phyloP scores from a whole-genome alignment of 2,797 vertebrate species.

The Delichon dasypus region DNA sequence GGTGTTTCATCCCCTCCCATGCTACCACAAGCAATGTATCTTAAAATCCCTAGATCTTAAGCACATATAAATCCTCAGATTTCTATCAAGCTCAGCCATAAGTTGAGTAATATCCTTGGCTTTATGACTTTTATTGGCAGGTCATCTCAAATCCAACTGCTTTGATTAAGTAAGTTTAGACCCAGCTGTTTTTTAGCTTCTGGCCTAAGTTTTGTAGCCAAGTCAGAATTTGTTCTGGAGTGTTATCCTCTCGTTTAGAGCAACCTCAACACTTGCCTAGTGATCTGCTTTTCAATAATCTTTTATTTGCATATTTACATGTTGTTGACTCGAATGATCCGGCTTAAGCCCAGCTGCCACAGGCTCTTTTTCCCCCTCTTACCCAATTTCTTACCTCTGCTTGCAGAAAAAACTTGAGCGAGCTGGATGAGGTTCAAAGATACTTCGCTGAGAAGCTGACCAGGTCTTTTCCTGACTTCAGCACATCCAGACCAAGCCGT shows the following conservation, averaged over 20 bases:
- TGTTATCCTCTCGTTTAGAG: not conserved
- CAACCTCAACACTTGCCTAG: not conserved
- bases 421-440: constrained; percentile 92
- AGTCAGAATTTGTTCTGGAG: not conserved
- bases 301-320: not conserved
- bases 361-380: not conserved
- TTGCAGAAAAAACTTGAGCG: constrained; percentile 88
- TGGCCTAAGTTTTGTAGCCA: not conserved
- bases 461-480: constrained; percentile 71
- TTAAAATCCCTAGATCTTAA: not conserved
- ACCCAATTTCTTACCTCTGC: not conserved
- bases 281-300: not conserved
- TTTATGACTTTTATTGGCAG: not conserved
- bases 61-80: not conserved
- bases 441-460: constrained; percentile 90
- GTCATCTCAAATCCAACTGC: not conserved
- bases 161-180: not conserved
- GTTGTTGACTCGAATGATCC: not conserved
- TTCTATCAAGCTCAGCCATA: not conserved
- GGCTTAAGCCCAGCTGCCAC: not conserved
- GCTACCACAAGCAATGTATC: not conserved
- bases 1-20: not conserved
- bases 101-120: not conserved
- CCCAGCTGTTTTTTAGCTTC: too few relatives aligned
- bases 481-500: not conserved